Conservation (phyloP, 1,140 invertebrate species). For the Drosophila orena region DNA sequence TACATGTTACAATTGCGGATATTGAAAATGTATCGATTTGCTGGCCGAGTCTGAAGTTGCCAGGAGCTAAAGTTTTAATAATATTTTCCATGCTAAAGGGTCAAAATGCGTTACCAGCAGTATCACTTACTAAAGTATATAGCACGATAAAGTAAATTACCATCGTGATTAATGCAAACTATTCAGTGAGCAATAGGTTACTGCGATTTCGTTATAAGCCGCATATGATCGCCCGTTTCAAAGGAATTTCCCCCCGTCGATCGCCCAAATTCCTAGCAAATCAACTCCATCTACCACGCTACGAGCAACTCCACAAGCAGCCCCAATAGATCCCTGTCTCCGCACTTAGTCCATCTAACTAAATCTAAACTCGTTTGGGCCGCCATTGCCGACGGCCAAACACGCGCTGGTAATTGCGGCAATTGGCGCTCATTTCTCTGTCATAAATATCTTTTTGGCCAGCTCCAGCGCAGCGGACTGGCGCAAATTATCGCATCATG, state of each 20-base stretch:
- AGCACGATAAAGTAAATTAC: no score
- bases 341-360: conserved; percentile 31
- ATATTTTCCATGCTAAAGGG: neutral
- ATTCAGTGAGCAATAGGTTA: neutral
- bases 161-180: no score
- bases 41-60: conserved; percentile 18
- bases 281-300: conserved; percentile 14
- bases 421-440: conserved; percentile 79
- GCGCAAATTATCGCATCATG: conserved; percentile 43
- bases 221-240: neutral
- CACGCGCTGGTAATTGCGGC: conserved; percentile 77
- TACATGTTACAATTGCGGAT: conserved; percentile 45
- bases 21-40: conserved; percentile 50
- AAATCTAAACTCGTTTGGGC: conserved; percentile 51
- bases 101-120: neutral
- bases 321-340: conserved; percentile 30
- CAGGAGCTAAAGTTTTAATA: conserved; percentile 17
- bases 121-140: no score
- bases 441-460: conserved; percentile 73
- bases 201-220: no score
- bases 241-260: conserved; percentile 1
- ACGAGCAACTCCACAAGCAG: neutral
- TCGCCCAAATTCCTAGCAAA: conserved; percentile 23
- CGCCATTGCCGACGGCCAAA: conserved; percentile 54
- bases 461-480: conserved; percentile 30